phyloP scores from a whole-genome alignment of 1,140 invertebrate genomes.

The Helicoverpa armigera region DNA sequence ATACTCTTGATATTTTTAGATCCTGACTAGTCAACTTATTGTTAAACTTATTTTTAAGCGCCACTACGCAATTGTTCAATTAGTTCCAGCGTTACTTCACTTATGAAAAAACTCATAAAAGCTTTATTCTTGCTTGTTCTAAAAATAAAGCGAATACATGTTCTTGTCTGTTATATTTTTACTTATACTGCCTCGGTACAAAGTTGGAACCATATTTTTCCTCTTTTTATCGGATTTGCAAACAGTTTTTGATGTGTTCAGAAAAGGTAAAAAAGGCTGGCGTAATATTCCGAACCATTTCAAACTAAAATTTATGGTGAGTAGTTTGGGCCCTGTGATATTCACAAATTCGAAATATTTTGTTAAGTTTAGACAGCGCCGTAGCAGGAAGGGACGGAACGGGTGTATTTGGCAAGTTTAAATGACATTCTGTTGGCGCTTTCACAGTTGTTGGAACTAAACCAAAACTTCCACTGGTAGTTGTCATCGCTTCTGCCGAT shows the following conservation, averaged over 20 bases:
- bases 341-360: conserved; percentile 12
- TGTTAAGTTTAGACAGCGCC: neutral
- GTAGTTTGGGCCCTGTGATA: neutral
- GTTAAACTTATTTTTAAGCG: conserved; percentile 8
- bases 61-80: conserved; percentile 1
- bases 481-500: neutral
- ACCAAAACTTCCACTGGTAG: neutral
- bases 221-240: neutral
- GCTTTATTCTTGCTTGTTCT: neutral
- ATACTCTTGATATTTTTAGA: conserved; percentile 23
- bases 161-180: neutral
- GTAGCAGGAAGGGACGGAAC: neutral
- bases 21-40: neutral
- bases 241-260: neutral
- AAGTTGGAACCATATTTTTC: neutral
- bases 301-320: neutral
- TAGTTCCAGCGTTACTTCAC: neutral
- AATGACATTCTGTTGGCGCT: conserved; percentile 4
- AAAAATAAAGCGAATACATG: neutral
- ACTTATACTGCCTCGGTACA: neutral
- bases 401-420: conserved; percentile 2
- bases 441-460: neutral
- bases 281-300: neutral
- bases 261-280: neutral
- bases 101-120: conserved; percentile 13